phyloP scores from a whole-genome alignment of 2,113 vertebrate species.

The Macheiramphus alcinus region DNA sequence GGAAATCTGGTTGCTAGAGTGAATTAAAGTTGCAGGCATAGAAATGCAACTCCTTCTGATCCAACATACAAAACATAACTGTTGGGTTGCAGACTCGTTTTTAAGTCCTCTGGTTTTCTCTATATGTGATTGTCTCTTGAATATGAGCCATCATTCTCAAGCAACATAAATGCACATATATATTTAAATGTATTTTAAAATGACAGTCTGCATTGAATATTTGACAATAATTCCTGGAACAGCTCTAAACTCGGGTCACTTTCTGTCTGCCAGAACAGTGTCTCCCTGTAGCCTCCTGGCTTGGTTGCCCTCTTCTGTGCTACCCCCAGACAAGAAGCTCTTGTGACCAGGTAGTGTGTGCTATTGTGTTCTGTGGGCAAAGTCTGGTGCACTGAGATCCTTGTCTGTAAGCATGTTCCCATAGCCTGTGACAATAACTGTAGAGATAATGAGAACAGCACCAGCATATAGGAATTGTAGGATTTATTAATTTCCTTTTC shows the following conservation, averaged over 20 bases:
- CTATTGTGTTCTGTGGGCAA: neutral
- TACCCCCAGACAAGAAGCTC: neutral
- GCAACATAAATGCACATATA: neutral
- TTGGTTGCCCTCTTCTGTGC: neutral
- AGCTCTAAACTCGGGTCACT: neutral
- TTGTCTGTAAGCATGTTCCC: neutral
- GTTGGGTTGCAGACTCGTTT: neutral
- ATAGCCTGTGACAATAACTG: neutral
- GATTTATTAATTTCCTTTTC: neutral
- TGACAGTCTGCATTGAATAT: neutral
- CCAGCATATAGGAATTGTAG: neutral
- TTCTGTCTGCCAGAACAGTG: neutral
- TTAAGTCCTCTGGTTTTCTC: neutral
- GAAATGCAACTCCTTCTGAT: neutral
- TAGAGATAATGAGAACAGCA: neutral
- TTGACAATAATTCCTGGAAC: neutral
- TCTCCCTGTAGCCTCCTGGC: neutral
- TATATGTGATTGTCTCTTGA: neutral
- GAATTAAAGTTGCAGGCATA: neutral
- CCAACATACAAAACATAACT: neutral
- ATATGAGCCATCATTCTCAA: neutral
- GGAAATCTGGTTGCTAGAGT: neutral
- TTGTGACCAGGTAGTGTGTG: neutral
- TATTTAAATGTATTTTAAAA: neutral
- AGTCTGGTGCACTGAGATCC: neutral